A percentile compares a stretch with the other conserved stretches of the same genome.
These are phyloP conservation scores for Salminus brasiliensis DNA, from an alignment of 2,113 vertebrate genomes.

Conservation along the genomic window DNA sequence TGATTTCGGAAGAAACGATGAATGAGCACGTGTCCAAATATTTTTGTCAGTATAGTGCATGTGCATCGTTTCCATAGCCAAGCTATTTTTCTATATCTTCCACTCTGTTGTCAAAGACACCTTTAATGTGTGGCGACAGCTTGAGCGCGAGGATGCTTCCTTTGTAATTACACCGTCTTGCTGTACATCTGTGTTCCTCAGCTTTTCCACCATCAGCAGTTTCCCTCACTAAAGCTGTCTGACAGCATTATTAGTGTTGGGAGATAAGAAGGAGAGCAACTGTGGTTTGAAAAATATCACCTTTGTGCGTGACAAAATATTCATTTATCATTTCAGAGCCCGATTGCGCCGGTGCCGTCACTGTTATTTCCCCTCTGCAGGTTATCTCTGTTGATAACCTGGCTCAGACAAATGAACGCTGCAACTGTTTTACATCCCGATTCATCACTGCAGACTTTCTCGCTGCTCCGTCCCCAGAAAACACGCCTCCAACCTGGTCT, in stretches of 20 bases:
- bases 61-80: neutral
- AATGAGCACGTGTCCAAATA: too few species aligned
- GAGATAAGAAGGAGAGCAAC: conserved; percentile 27
- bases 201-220: neutral
- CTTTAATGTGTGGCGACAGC: conserved; percentile 3
- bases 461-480: neutral
- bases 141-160: conserved; percentile 2
- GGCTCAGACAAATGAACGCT: conserved; percentile 34
- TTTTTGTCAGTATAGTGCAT: neutral
- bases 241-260: conserved; percentile 36
- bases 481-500: neutral
- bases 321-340: conserved; percentile 35
- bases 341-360: conserved; percentile 16
- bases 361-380: conserved; percentile 10
- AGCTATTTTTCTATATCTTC: neutral
- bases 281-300: conserved; percentile 23
- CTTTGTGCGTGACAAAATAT: conserved; percentile 28
- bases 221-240: conserved; percentile 2
- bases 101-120: neutral
- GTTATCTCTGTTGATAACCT: conserved; percentile 37
- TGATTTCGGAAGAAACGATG: too few species aligned
- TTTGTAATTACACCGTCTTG: conserved; percentile 24
- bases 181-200: conserved; percentile 14
- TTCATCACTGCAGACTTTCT: conserved; percentile 14
- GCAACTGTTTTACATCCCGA: conserved; percentile 19